These are phyloP conservation scores for Colaptes auratus DNA, from an alignment of 2,113 vertebrate genomes.

Conservation along the genomic window DNA sequence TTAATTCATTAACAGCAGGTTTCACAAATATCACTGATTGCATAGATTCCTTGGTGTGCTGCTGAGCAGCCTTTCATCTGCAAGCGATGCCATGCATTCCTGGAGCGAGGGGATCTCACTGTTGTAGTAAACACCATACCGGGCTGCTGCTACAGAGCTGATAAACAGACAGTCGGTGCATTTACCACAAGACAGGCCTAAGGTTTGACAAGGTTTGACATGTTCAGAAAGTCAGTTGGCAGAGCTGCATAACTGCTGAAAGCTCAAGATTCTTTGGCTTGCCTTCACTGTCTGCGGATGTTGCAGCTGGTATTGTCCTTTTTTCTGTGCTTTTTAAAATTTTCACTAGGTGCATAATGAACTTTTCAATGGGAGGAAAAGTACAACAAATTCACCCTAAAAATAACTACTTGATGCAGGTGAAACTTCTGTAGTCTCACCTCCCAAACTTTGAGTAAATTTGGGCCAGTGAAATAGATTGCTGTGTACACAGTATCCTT, in stretches of 20 bases:
- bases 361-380: neutral
- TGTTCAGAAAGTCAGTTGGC: neutral
- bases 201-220: fast-evolving
- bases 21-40: neutral
- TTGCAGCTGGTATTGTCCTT: neutral
- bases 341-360: neutral
- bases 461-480: neutral
- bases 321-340: neutral
- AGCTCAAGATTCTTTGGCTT: neutral
- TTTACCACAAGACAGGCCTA: neutral
- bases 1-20: neutral
- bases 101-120: neutral
- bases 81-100: neutral
- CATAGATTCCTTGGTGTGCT: neutral
- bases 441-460: neutral
- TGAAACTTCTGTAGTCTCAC: neutral
- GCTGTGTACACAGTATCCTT: neutral
- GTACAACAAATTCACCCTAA: neutral
- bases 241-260: neutral
- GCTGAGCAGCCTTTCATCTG: neutral
- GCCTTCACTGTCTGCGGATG: neutral
- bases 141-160: neutral
- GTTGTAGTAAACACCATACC: fast-evolving
- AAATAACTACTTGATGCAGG: neutral
- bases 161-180: neutral